A percentile compares a stretch with the other conserved stretches of the same genome.
Evolutionary conservation across 2,888 invertebrate genomes (phyloP).

Genomic region (Myopa tessellatipennis): DNA sequence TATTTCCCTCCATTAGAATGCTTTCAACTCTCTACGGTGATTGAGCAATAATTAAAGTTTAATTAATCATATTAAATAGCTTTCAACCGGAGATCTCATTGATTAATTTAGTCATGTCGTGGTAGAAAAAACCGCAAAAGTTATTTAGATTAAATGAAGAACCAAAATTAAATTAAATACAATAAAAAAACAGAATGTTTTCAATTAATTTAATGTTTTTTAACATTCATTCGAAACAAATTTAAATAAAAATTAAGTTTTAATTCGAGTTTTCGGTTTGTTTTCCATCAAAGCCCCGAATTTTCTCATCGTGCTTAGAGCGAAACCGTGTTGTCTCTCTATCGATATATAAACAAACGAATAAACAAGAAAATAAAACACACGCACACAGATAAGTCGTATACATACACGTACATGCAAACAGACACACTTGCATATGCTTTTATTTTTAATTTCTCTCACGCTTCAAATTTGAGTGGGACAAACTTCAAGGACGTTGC

Average conservation of each 20-base stretch:
- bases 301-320: too few relatives aligned
- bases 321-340: too few relatives aligned
- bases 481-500: slow-evolving; percentile 33
- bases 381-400: neutral
- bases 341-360: too few relatives aligned
- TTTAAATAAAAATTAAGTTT: too few relatives aligned
- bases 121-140: too few relatives aligned
- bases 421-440: slow-evolving; percentile 24
- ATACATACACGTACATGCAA: neutral
- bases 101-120: neutral
- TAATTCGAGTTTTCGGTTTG: too few relatives aligned
- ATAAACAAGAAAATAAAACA: too few relatives aligned
- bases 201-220: too few relatives aligned
- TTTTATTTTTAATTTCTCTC: slow-evolving; percentile 35
- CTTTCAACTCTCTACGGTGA: neutral
- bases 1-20: neutral
- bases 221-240: too few relatives aligned
- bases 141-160: too few relatives aligned
- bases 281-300: too few relatives aligned
- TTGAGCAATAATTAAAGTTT: neutral
- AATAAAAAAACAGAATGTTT: too few relatives aligned
- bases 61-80: neutral
- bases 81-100: neutral
- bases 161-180: slow-evolving; percentile 13
- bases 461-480: slow-evolving; percentile 23